phyloP scores from a whole-genome alignment of 2,888 invertebrate species.

The Neoitamus cyanurus region DNA sequence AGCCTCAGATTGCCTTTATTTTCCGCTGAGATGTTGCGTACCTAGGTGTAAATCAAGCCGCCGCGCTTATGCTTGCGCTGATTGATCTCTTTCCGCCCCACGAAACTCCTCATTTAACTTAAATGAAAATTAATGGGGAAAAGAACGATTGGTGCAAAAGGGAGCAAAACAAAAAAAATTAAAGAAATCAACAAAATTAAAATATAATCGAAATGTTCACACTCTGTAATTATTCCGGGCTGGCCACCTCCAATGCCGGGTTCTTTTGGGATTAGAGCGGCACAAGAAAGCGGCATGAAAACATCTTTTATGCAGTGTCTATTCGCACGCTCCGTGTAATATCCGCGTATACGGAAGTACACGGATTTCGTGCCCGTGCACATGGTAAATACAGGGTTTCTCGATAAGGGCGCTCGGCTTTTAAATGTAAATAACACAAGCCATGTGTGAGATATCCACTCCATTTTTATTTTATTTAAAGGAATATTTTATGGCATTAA shows the following conservation, averaged over 20 bases:
- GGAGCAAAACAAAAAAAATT: neutral
- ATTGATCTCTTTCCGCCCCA: constrained; percentile 20
- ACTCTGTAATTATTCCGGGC: neutral
- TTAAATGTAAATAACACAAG: too few relatives aligned
- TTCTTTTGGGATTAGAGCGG: too few relatives aligned
- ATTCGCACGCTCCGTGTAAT: too few relatives aligned
- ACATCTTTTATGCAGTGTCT: too few relatives aligned
- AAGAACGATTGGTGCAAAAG: neutral
- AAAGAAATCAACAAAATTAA: constrained; percentile 4
- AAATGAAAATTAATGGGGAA: constrained; percentile 29
- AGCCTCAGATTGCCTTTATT: neutral
- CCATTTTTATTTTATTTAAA: too few relatives aligned
- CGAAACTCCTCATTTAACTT: neutral
- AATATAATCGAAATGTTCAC: constrained; percentile 31
- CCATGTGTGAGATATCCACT: too few relatives aligned
- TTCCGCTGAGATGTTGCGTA: neutral
- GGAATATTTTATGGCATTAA: too few relatives aligned
- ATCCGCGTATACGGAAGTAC: too few relatives aligned
- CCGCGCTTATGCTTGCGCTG: neutral
- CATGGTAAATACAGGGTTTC: too few relatives aligned
- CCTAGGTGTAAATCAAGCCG: neutral
- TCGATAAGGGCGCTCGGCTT: too few relatives aligned
- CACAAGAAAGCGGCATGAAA: too few relatives aligned
- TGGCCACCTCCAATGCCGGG: neutral
- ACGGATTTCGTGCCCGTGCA: too few relatives aligned